Conservation (phyloP, 2,888 invertebrate species). For the Catocala sponsa region DNA sequence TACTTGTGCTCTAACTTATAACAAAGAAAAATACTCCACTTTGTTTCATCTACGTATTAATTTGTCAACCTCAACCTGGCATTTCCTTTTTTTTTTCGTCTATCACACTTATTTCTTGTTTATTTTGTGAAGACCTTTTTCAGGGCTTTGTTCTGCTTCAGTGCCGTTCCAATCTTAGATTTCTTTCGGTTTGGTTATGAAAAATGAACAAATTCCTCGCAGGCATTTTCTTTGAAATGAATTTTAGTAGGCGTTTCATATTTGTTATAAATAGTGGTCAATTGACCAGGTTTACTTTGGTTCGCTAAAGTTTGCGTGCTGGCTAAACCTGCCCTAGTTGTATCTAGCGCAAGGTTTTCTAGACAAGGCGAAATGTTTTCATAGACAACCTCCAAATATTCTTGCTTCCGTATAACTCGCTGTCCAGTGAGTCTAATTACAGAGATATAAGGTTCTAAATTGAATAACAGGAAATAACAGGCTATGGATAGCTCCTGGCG, state of each 20-base stretch:
- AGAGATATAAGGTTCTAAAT: constrained; percentile 23
- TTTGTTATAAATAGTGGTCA: constrained; percentile 11
- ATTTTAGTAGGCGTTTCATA: constrained; percentile 7
- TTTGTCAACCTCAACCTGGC: constrained; percentile 38
- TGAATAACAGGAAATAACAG: background rate
- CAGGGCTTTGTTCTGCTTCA: constrained; percentile 25
- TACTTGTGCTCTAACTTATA: constrained; percentile 3
- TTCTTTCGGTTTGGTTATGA: constrained; percentile 21
- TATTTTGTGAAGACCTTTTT: constrained; percentile 31
- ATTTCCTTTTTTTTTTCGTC: constrained; percentile 27
- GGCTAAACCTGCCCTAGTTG: constrained; percentile 27
- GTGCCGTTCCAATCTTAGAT: constrained; percentile 29
- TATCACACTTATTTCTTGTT: constrained; percentile 30
- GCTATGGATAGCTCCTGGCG: constrained; percentile 23
- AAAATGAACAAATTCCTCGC: constrained; percentile 26
- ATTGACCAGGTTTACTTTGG: constrained; percentile 15
- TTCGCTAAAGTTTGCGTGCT: constrained; percentile 13
- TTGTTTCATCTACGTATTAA: constrained; percentile 21
- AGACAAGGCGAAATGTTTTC: constrained; percentile 36
- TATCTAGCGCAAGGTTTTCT: constrained; percentile 32
- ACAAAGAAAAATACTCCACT: constrained; percentile 22
- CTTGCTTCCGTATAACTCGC: constrained; percentile 6
- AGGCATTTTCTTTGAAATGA: constrained; percentile 5
- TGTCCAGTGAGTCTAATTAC: constrained; percentile 18
- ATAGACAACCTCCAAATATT: constrained; percentile 26